Percentiles rank a stretch among this genome's conserved stretches.
phyloP scores from a whole-genome alignment of 2,113 vertebrate species.

The Leucopsar rothschildi region DNA sequence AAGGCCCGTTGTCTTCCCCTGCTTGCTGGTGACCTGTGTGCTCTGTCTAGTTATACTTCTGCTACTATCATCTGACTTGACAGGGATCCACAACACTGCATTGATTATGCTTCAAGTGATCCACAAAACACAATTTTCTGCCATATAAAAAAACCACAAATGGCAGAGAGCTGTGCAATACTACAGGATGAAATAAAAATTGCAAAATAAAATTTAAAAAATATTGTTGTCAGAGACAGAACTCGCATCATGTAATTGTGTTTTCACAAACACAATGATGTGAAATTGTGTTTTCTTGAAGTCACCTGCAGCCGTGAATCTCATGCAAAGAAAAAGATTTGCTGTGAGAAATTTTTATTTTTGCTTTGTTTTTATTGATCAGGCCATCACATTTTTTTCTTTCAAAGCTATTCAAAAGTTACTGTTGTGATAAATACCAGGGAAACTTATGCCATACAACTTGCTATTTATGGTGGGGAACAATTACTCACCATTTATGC shows the following conservation, averaged over 20 bases:
- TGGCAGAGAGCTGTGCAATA: neutral
- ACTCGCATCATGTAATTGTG: rapidly evolving
- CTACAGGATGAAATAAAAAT: neutral
- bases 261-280: neutral
- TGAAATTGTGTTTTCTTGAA: neutral
- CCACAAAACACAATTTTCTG: neutral
- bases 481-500: neutral
- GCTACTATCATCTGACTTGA: conserved; percentile 46
- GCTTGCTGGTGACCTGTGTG: conserved; percentile 20
- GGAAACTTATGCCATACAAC: neutral
- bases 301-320: neutral
- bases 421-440: neutral
- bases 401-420: neutral
- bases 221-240: neutral
- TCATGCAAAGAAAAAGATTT: neutral
- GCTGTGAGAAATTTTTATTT: neutral
- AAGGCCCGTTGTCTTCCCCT: neutral
- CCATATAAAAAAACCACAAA: neutral
- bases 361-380: neutral
- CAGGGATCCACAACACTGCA: conserved; percentile 4
- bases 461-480: neutral
- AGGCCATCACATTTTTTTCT: neutral
- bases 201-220: neutral
- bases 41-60: conserved; percentile 33
- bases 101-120: neutral